Evolutionary conservation across 2,113 vertebrate genomes (phyloP).

Genomic region (Cavia aperea): DNA sequence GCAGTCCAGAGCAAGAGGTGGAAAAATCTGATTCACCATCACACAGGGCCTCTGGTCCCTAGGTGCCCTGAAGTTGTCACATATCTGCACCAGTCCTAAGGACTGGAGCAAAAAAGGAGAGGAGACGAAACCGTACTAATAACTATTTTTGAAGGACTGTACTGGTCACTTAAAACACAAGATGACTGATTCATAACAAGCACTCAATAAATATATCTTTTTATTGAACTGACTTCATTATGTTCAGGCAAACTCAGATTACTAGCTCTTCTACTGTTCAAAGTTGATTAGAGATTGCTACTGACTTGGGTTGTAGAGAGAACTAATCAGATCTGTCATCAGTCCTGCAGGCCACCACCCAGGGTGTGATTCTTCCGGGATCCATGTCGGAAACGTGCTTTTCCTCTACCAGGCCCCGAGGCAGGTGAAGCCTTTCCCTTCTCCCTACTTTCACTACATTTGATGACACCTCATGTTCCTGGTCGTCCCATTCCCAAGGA

Average conservation of each 20-base stretch:
- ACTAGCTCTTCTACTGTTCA: background rate
- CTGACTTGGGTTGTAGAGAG: background rate
- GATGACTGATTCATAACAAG: background rate
- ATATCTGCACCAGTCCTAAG: background rate
- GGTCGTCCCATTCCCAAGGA: background rate
- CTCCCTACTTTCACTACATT: background rate
- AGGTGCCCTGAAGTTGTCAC: background rate
- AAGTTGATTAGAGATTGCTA: conserved; percentile 16
- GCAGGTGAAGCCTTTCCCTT: background rate
- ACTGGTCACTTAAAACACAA: background rate
- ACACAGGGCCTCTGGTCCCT: background rate
- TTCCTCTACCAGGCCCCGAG: background rate
- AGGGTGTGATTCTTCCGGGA: background rate
- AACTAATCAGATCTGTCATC: background rate
- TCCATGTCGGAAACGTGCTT: background rate
- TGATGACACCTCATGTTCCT: background rate
- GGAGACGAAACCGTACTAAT: background rate
- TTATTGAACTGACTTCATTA: background rate
- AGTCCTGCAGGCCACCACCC: background rate
- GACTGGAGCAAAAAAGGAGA: background rate
- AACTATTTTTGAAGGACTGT: background rate
- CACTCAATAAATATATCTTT: background rate
- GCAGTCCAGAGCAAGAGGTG: background rate
- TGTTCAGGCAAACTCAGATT: background rate
- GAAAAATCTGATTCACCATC: background rate